Conservation (phyloP, 2,113 vertebrate species). For the Pachycephala philippinensis region DNA sequence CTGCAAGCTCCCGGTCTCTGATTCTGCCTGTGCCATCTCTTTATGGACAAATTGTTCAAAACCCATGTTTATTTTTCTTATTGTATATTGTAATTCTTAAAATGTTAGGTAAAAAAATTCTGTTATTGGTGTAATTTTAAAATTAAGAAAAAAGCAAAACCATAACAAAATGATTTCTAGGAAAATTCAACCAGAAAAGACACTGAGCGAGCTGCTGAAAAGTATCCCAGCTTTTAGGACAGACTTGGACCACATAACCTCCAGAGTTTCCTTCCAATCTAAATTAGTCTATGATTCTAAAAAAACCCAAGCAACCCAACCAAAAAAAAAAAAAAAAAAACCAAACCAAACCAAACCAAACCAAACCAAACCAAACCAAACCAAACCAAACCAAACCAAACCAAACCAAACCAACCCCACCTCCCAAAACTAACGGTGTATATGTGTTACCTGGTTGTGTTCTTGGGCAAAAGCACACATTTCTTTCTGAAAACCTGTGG, state of each 20-base stretch:
- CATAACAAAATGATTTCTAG: background rate
- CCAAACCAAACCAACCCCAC: background rate
- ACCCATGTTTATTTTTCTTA: background rate
- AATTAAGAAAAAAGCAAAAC: background rate
- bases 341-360: background rate
- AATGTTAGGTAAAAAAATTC: background rate
- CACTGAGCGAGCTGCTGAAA: background rate
- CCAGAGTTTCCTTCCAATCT: background rate
- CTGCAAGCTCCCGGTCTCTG: background rate
- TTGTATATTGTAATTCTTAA: background rate
- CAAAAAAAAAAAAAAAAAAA: no score
- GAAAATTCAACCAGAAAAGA: background rate
- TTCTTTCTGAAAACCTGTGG: background rate
- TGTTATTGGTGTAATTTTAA: background rate
- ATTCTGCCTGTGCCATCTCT: background rate
- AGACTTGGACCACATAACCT: background rate
- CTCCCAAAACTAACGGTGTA: background rate
- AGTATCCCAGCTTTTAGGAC: background rate
- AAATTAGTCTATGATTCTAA: background rate
- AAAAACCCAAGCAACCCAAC: background rate
- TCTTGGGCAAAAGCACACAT: background rate
- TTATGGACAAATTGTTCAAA: background rate
- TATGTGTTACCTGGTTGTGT: background rate
- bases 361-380: background rate
- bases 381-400: background rate